phyloP scores from a whole-genome alignment of 2,797 vertebrate genomes.

The Parambassis ranga region DNA sequence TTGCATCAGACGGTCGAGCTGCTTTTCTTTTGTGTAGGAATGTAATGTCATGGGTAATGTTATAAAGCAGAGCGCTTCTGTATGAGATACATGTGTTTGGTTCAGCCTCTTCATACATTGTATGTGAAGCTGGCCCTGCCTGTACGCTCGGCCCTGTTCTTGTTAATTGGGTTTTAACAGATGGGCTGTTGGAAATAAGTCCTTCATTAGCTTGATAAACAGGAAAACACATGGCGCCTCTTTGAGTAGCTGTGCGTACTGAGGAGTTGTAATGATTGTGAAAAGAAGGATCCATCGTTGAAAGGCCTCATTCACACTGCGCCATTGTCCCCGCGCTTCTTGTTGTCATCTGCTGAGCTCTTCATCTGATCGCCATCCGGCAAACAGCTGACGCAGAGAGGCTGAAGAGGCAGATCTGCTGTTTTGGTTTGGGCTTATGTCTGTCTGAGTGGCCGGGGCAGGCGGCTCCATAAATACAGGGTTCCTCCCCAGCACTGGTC shows the following conservation, averaged over 20 bases:
- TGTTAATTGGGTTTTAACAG: slow-evolving; percentile 51
- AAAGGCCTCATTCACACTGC: slow-evolving; percentile 70
- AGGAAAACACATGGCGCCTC: slow-evolving; percentile 56
- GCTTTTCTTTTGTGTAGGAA: too few species aligned
- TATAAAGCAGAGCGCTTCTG: not conserved
- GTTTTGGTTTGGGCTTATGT: slow-evolving; percentile 56
- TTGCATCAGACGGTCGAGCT: too few species aligned
- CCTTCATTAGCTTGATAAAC: slow-evolving; percentile 62
- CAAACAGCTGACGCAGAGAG: slow-evolving; percentile 79
- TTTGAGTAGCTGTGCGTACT: slow-evolving; percentile 40
- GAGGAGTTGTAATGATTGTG: slow-evolving; percentile 59
- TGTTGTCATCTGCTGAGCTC: slow-evolving; percentile 73
- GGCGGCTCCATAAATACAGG: slow-evolving; percentile 60
- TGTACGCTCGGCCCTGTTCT: not conserved
- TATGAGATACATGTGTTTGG: not conserved
- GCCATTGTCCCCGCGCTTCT: slow-evolving; percentile 70
- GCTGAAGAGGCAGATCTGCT: slow-evolving; percentile 68
- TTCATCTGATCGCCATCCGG: slow-evolving; percentile 79
- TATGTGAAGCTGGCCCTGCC: not conserved
- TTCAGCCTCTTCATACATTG: not conserved
- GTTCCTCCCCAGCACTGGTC: not conserved
- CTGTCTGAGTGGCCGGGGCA: slow-evolving; percentile 37
- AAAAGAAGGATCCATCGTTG: slow-evolving; percentile 48
- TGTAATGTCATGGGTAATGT: too few species aligned
- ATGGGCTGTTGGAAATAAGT: slow-evolving; percentile 30